phyloP scores from a whole-genome alignment of 64 coral and sea anemone species.

The Montipora sp. region DNA sequence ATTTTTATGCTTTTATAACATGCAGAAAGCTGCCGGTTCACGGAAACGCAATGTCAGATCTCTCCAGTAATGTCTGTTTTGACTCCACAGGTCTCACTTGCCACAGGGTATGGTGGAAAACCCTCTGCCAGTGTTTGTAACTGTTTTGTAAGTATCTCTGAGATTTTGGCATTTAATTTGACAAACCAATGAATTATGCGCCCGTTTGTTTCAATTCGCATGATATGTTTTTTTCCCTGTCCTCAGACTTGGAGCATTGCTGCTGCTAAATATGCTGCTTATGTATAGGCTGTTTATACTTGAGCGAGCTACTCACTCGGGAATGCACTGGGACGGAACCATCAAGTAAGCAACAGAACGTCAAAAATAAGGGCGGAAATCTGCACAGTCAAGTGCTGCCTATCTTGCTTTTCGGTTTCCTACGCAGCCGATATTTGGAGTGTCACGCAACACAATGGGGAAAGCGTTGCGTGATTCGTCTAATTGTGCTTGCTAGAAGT shows the following conservation, averaged over 20 bases:
- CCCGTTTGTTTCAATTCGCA: not conserved
- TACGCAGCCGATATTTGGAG: too few relatives aligned
- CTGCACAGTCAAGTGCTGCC: too few relatives aligned
- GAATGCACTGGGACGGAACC: constrained; percentile 37
- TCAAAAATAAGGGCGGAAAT: not conserved
- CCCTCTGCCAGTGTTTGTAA: constrained; percentile 14
- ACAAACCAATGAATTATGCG: not conserved
- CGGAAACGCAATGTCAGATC: too few relatives aligned
- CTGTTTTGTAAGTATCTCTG: constrained; percentile 19
- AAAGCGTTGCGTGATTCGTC: too few relatives aligned
- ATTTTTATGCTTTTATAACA: too few relatives aligned
- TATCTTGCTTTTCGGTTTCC: too few relatives aligned
- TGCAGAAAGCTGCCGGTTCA: too few relatives aligned
- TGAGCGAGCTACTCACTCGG: constrained; percentile 52
- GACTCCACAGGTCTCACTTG: constrained; percentile 11
- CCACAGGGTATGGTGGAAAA: not conserved
- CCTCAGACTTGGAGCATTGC: constrained; percentile 54
- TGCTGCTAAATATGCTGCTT: constrained; percentile 64
- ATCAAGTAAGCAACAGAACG: constrained; percentile 50
- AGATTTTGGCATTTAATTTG: not conserved
- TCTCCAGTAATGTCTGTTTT: not conserved
- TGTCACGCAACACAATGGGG: too few relatives aligned
- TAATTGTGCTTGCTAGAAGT: too few relatives aligned
- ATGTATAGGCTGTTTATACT: constrained; percentile 68
- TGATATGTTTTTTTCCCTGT: not conserved